Evolutionary conservation across 2,113 vertebrate genomes (phyloP).

Genomic region (Malurus alboscapulatus): DNA sequence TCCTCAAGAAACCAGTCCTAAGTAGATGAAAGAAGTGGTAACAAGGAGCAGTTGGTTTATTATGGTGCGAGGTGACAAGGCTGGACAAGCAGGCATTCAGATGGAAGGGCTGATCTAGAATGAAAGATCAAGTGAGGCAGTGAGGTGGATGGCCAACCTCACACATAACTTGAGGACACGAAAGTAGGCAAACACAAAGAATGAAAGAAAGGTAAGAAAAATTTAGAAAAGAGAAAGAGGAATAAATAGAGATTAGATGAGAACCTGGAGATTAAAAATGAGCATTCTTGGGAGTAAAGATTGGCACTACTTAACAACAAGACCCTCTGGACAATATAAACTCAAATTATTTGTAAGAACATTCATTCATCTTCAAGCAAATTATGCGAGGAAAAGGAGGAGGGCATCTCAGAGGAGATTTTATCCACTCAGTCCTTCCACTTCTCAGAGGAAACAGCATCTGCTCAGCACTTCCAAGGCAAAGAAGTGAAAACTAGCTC

Average conservation of each 20-base stretch:
- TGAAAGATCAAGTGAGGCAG: not conserved
- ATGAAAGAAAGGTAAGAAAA: not conserved
- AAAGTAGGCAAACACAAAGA: not conserved
- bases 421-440: not conserved
- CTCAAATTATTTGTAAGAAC: not conserved
- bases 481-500: constrained; percentile 5
- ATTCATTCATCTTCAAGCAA: not conserved
- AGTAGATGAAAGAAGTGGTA: not conserved
- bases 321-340: not conserved
- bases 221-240: not conserved
- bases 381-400: not conserved
- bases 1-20: not conserved
- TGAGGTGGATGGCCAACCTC: not conserved
- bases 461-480: not conserved
- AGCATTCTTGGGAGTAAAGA: not conserved
- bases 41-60: not conserved
- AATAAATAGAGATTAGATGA: not conserved
- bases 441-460: constrained; percentile 18
- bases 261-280: not conserved
- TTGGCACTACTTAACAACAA: not conserved
- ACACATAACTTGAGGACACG: not conserved
- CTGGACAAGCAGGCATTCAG: not conserved
- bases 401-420: constrained; percentile 22
- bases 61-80: not conserved
- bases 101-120: not conserved